Base-by-base conservation (phyloP, 1,140 invertebrate species). In the Palaemon carinicauda region DNA sequence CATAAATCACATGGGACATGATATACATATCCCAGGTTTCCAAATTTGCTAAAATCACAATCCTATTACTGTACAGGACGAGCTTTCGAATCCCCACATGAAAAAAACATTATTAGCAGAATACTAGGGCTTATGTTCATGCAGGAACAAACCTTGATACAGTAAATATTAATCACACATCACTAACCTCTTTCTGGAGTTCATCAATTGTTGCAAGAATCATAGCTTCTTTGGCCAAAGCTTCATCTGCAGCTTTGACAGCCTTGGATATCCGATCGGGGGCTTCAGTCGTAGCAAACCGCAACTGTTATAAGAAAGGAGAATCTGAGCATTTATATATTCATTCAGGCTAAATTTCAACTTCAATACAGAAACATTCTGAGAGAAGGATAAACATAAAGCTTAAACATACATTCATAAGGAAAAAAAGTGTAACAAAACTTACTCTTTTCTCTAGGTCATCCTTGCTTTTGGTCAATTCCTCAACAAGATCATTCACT, bases 211-310 rank as follows among this genome's bases (percentile, higher is more conserved):
- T 91, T 27, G 91, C 89, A 27, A 93, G 91, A 78, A 94, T 90
- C 9, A 91, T 90, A 29, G 93, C 91, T 53, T 94, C 92, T 88
- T 92, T 91, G 31, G 91, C 89, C 65, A 91, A 92, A 21, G 93
- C 92, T 80, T 91, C 90, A 87, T 95, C 92, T 71, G 94, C 92
- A 90, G 91, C 92, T 87, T 93, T 91, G 10, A 94, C 91, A 10
- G 94, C 93, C 80, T 92, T 92, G 89, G 94, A 92, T 65, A 95
- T 93, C 89, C 93, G 93, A 82, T 93, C 93, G 1, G 94, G 93
- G 84, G 93, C 92, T 90, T 93, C 93, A 50, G 92, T 92, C 87
- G 93, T 93, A 21, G 92, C 93, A 89, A 94, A 91, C 73, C 94
- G 93, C 15, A 95, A 90, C 94, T 94, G 90, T 87, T 91, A 91